Percentiles rank a stretch among this genome's conserved stretches.
Evolutionary conservation across 2,888 invertebrate species (phyloP).

Genomic region (Campopleginae sp.): DNA sequence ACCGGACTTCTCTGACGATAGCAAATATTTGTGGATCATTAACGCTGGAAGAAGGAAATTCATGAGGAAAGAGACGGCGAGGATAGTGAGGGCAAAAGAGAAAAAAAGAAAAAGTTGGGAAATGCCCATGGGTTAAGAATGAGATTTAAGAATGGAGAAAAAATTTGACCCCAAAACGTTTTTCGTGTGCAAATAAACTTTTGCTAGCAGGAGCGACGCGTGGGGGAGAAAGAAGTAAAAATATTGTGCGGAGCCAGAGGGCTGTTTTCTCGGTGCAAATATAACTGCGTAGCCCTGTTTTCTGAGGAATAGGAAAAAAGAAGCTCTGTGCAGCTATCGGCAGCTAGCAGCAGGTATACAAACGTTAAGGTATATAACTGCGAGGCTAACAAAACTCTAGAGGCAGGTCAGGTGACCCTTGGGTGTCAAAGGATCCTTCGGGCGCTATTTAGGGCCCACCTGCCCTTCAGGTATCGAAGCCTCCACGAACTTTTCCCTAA

Average conservation of each 20-base stretch:
- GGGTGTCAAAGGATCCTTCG: slow-evolving; percentile 79
- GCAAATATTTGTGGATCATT: slow-evolving; percentile 54
- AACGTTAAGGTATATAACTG: slow-evolving; percentile 36
- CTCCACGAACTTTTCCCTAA: slow-evolving; percentile 30
- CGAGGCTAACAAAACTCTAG: slow-evolving; percentile 52
- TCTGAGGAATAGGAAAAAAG: slow-evolving; percentile 12
- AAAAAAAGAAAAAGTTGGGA: slow-evolving; percentile 7
- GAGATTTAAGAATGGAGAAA: slow-evolving; percentile 30
- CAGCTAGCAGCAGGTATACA: slow-evolving; percentile 62
- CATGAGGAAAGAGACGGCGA: background rate
- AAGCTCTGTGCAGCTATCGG: slow-evolving; percentile 27
- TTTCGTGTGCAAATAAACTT: slow-evolving; percentile 72
- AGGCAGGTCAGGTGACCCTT: slow-evolving; percentile 79
- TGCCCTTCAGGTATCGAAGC: slow-evolving; percentile 74
- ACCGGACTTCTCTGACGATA: background rate
- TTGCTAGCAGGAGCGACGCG: slow-evolving; percentile 9
- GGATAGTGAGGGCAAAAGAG: background rate
- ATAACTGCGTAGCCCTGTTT: slow-evolving; percentile 57
- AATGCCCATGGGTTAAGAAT: slow-evolving; percentile 33
- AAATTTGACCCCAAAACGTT: slow-evolving; percentile 43
- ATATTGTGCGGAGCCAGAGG: slow-evolving; percentile 1
- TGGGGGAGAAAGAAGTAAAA: slow-evolving; percentile 5
- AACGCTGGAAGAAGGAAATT: slow-evolving; percentile 6
- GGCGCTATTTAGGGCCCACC: slow-evolving; percentile 81
- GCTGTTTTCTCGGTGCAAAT: slow-evolving; percentile 77